Evolutionary conservation across 2,797 vertebrate species (phyloP).

Genomic region (Schizopygopsis pylzovi): DNA sequence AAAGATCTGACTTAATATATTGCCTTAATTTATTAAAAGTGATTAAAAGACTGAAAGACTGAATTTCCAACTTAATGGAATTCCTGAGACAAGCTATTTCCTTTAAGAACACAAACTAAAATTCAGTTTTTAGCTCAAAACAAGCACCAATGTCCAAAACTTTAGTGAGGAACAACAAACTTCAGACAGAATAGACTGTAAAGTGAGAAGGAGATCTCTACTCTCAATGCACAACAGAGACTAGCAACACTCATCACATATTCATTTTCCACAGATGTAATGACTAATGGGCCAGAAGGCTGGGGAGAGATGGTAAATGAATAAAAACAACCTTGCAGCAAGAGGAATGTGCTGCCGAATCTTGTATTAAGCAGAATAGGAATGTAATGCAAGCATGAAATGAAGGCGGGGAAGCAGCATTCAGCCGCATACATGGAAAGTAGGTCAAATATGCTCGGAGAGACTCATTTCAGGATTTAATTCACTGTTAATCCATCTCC

Average conservation of each 20-base stretch:
- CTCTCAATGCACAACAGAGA: constrained; percentile 44
- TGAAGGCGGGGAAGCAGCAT: constrained; percentile 30
- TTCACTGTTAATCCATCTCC: constrained; percentile 34
- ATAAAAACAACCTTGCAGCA: constrained; percentile 59
- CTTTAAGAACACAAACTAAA: background rate
- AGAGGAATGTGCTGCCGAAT: constrained; percentile 39
- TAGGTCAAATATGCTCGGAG: constrained; percentile 46
- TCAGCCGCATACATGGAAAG: constrained; percentile 38
- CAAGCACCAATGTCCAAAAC: background rate
- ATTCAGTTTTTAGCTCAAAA: background rate
- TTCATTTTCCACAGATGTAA: constrained; percentile 64
- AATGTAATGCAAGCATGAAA: constrained; percentile 59
- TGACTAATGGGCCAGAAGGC: constrained; percentile 65
- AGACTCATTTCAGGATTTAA: constrained; percentile 46
- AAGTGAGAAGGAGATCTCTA: constrained; percentile 41
- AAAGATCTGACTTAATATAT: background rate
- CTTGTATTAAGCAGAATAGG: constrained; percentile 33
- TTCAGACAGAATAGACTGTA: constrained; percentile 40
- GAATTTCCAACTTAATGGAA: background rate
- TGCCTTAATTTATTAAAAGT: background rate
- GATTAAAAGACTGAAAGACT: background rate
- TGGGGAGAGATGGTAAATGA: constrained; percentile 56
- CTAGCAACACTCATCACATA: constrained; percentile 62
- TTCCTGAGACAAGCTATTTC: background rate
- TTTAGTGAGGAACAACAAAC: constrained; percentile 10